phyloP scores from a whole-genome alignment of 2,797 vertebrate genomes.

The Phoeniculus purpureus region DNA sequence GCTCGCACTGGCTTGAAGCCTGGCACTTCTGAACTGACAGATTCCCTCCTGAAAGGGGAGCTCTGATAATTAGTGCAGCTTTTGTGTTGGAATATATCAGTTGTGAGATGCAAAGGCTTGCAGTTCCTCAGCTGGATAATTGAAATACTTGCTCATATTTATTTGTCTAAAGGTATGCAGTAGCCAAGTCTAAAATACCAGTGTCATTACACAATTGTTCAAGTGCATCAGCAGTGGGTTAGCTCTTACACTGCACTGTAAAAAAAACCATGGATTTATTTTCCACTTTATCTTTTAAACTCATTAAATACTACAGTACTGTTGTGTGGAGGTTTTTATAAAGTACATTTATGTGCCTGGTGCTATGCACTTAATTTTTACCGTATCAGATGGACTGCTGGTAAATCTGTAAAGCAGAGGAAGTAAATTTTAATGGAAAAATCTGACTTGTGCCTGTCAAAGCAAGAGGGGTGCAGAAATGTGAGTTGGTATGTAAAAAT shows the following conservation, averaged over 20 bases:
- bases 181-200: neutral
- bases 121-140: neutral
- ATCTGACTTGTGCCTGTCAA: neutral
- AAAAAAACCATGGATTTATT: neutral
- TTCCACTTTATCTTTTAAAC: slow-evolving; percentile 22
- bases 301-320: neutral
- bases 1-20: neutral
- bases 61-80: neutral
- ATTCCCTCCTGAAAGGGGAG: neutral
- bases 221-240: neutral
- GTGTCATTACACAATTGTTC: neutral
- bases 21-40: neutral
- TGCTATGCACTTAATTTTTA: slow-evolving; percentile 4
- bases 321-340: neutral
- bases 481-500: neutral
- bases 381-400: neutral
- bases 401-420: slow-evolving; percentile 12
- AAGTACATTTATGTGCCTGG: neutral
- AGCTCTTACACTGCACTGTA: neutral
- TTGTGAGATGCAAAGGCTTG: neutral
- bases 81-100: neutral
- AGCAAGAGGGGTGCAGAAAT: neutral
- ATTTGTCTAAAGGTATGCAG: neutral
- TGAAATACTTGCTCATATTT: neutral
- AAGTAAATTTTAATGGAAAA: slow-evolving; percentile 1